A percentile compares a stretch with the other conserved stretches of the same genome.
phyloP scores from a whole-genome alignment of 1,140 invertebrate species.

The Helicoverpa armigera region DNA sequence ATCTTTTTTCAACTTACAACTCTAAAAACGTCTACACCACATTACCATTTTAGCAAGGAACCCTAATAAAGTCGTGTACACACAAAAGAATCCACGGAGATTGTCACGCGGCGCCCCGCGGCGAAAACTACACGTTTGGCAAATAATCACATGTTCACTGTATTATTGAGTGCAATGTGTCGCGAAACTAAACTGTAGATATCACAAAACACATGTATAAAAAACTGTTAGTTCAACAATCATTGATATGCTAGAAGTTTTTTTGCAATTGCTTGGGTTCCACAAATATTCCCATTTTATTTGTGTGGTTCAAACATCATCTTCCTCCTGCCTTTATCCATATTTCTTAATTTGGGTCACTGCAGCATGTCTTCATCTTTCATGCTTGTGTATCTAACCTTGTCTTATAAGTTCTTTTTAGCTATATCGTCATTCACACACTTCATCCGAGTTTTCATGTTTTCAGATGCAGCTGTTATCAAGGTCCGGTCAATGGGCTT shows the following conservation, averaged over 20 bases:
- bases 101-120: conserved; percentile 50
- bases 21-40: neutral
- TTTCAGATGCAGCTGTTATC: too few relatives aligned
- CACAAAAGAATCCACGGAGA: conserved; percentile 35
- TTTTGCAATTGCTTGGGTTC: too few relatives aligned
- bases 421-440: too few relatives aligned
- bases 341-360: too few relatives aligned
- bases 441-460: too few relatives aligned
- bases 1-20: neutral
- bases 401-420: too few relatives aligned
- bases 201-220: neutral
- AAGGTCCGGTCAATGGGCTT: too few relatives aligned
- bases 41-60: neutral
- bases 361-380: too few relatives aligned
- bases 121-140: conserved; percentile 42
- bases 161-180: conserved; percentile 19
- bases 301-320: neutral
- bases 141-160: conserved; percentile 51
- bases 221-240: too few relatives aligned
- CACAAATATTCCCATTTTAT: neutral
- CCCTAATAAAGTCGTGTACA: conserved; percentile 21
- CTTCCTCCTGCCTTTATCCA: too few relatives aligned
- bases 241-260: too few relatives aligned
- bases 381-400: too few relatives aligned
- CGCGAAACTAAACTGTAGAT: conserved; percentile 11